A percentile compares a stretch with the other conserved stretches of the same genome.
Conservation (phyloP, 2,797 vertebrate species). For the Sebastes oblongus region DNA sequence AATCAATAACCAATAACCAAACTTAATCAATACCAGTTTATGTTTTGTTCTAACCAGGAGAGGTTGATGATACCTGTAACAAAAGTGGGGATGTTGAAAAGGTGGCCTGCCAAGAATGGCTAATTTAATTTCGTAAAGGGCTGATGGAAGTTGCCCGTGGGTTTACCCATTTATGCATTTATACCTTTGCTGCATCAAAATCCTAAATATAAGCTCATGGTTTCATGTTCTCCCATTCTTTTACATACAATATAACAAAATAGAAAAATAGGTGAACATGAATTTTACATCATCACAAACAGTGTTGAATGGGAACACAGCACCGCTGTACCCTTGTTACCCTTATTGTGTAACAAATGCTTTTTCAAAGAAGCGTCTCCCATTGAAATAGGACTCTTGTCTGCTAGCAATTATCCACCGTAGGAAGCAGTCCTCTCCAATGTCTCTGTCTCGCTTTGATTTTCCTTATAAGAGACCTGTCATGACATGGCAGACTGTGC, state of each 20-base stretch:
- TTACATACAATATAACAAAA: not conserved
- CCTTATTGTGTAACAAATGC: not conserved
- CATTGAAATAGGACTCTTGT: not conserved
- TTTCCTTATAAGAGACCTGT: slow-evolving; percentile 27
- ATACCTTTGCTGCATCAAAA: not conserved
- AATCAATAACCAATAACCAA: not conserved
- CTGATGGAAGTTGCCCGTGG: not conserved
- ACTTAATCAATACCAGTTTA: not conserved
- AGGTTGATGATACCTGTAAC: not conserved
- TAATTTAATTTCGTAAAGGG: too few species aligned
- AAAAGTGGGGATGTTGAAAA: not conserved
- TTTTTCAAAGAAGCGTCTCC: not conserved
- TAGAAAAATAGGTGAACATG: too few species aligned
- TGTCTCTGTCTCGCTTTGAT: not conserved
- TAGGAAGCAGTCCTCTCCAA: not conserved
- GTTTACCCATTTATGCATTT: not conserved
- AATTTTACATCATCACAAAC: not conserved
- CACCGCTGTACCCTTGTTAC: not conserved
- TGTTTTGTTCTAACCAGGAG: not conserved
- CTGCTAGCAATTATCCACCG: not conserved
- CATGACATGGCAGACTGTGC: not conserved
- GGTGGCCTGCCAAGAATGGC: not conserved
- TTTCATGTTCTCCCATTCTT: not conserved
- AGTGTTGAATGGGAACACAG: not conserved
- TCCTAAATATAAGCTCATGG: not conserved